These are phyloP conservation scores for Yponomeuta cagnagella DNA, from an alignment of 2,888 invertebrate genomes.

Conservation along the genomic window DNA sequence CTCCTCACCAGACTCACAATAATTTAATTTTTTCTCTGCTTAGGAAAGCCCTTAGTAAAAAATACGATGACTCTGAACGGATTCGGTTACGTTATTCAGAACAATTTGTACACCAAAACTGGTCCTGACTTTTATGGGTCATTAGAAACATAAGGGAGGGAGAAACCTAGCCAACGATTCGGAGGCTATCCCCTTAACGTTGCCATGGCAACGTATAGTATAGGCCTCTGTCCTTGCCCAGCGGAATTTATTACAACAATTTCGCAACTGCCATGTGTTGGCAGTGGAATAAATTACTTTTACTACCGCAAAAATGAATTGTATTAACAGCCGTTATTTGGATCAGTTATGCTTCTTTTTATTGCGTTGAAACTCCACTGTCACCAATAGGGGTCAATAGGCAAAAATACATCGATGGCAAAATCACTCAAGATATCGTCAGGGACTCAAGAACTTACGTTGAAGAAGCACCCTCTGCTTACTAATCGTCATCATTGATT, in stretches of 20 bases:
- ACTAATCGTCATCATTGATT: too few species aligned
- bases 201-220: slow-evolving; percentile 26
- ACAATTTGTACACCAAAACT: slow-evolving; percentile 41
- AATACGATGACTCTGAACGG: too few species aligned
- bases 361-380: neutral
- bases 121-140: slow-evolving; percentile 56
- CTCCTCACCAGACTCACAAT: too few species aligned
- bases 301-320: neutral
- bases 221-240: slow-evolving; percentile 14
- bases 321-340: neutral
- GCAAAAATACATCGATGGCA: too few species aligned
- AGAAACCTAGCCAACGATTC: slow-evolving; percentile 29
- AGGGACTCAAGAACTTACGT: too few species aligned
- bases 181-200: slow-evolving; percentile 32
- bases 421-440: too few species aligned
- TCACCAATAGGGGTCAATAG: neutral
- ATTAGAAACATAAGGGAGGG: slow-evolving; percentile 49
- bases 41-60: too few species aligned
- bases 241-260: slow-evolving; percentile 15
- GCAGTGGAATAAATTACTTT: slow-evolving; percentile 3
- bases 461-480: too few species aligned
- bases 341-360: neutral
- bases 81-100: neutral
- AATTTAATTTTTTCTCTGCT: too few species aligned
- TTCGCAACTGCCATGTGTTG: slow-evolving; percentile 6